Percentiles rank a stretch among this genome's conserved stretches.
Evolutionary conservation across 2,113 vertebrate species (phyloP).

Genomic region (Antechinus stuartii): DNA sequence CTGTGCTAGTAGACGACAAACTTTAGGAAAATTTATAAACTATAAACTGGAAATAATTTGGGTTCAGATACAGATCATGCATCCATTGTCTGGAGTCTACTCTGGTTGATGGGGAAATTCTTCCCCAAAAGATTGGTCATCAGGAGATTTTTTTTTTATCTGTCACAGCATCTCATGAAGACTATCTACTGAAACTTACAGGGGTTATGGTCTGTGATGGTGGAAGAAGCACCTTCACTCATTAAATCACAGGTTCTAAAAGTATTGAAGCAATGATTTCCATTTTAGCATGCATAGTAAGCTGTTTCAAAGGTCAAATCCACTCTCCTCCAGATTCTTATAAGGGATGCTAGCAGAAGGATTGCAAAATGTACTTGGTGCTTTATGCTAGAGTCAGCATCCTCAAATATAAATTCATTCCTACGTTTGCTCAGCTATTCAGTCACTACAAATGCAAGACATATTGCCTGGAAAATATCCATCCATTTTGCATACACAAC

Average conservation of each 20-base stretch:
- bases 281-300: slow-evolving; percentile 56
- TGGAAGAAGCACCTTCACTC: neutral
- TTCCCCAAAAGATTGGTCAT: neutral
- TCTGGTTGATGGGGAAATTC: neutral
- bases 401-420: slow-evolving; percentile 66
- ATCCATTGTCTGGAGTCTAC: neutral
- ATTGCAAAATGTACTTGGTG: slow-evolving; percentile 54
- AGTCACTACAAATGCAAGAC: slow-evolving; percentile 66
- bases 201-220: neutral
- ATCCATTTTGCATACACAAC: slow-evolving; percentile 63
- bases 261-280: neutral
- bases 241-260: neutral
- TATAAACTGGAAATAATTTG: neutral
- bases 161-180: neutral
- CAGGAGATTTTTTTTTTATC: neutral
- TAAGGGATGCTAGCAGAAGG: slow-evolving; percentile 14
- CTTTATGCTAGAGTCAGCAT: slow-evolving; percentile 68
- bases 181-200: neutral
- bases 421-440: slow-evolving; percentile 59
- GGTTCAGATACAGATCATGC: neutral
- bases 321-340: slow-evolving; percentile 64
- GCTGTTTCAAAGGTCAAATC: slow-evolving; percentile 61
- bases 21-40: neutral
- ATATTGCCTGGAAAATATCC: slow-evolving; percentile 70
- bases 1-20: neutral